Base-by-base conservation (phyloP, 2,797 vertebrate genomes). In the Erethizon dorsatum region DNA sequence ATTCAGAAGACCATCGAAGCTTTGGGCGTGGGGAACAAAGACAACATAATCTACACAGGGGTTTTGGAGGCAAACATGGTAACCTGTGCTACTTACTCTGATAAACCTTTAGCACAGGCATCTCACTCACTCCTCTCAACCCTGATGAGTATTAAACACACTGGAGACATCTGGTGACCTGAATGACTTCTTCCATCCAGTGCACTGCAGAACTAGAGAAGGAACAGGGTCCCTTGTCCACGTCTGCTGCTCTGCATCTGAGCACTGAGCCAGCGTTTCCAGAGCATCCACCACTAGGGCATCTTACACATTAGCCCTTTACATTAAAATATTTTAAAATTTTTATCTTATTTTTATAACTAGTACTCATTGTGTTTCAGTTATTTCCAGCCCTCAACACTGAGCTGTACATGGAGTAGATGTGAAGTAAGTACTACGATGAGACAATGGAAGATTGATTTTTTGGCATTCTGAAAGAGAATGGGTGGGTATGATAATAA, bases 21-120 rank as follows among this genome's bases (percentile, higher is more conserved):
- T 67, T 2, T 85, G 1, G 6, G 50, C 45, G n/a, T 79, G 83
- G 7, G 45, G 50, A 69, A 31, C 6, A 11, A 0, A 26, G 31
- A 54, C 59, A 61, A 69, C 6, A n/a, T 5, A 65, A 94, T 7
- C 17, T 73, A 20, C 17, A 12, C 26, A 7, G 31, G 41, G 10
- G 47, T 17, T 85, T 90, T 87, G 91, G 80, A 63, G 75, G 92
- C n/a, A 94, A 69, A 50, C 91, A 73, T 6, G 18, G 15, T 20
- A 0, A 20, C 41, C 17, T 69, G 4, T 67, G 12, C 1, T 73
- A 56, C 28, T 47, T 47, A 56, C 47, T 67, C 17, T 67, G 90
- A 61, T 69, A 75, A 75, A 31, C 5, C 37, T 83, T 83, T 93
- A 87, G 45, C 17, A 18, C 10, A 50, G 41, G 12, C 4, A 37